Evolutionary conservation across 2,888 invertebrate species (phyloP).

Genomic region (Sisyra terminalis): DNA sequence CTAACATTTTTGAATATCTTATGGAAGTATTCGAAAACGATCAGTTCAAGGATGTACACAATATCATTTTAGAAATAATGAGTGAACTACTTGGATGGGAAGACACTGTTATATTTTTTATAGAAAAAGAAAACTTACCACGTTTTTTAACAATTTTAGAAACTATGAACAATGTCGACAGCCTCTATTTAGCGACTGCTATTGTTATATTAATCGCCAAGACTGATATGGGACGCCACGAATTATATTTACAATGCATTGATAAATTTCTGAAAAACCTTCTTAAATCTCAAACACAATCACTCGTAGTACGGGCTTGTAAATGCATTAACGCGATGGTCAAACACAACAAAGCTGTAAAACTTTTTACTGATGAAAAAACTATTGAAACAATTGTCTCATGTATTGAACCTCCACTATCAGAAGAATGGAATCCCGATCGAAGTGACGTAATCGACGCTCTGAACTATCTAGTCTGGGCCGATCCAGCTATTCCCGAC

Average conservation of each 20-base stretch:
- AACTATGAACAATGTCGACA: not conserved
- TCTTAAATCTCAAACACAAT: not conserved
- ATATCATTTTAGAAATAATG: not conserved
- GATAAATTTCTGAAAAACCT: slow-evolving; percentile 2
- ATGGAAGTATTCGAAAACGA: slow-evolving; percentile 3
- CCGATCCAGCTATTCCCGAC: not conserved
- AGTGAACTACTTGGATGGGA: not conserved
- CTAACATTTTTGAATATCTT: not conserved
- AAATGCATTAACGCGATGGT: slow-evolving; percentile 2
- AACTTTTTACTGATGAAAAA: not conserved
- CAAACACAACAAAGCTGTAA: not conserved
- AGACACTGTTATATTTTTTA: slow-evolving; percentile 2
- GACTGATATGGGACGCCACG: not conserved
- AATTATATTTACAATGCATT: slow-evolving; percentile 4
- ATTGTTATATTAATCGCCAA: not conserved
- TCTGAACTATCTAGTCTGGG: slow-evolving; percentile 3
- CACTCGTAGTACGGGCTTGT: not conserved
- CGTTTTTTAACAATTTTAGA: slow-evolving; percentile 1
- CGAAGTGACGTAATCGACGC: not conserved
- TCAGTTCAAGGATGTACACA: not conserved
- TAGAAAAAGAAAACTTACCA: slow-evolving; percentile 3
- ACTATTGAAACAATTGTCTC: not conserved
- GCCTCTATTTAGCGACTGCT: not conserved
- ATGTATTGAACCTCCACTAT: not conserved
- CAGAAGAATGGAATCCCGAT: not conserved